phyloP scores from a whole-genome alignment of 2,797 vertebrate genomes.

The Hipposideros larvatus region DNA sequence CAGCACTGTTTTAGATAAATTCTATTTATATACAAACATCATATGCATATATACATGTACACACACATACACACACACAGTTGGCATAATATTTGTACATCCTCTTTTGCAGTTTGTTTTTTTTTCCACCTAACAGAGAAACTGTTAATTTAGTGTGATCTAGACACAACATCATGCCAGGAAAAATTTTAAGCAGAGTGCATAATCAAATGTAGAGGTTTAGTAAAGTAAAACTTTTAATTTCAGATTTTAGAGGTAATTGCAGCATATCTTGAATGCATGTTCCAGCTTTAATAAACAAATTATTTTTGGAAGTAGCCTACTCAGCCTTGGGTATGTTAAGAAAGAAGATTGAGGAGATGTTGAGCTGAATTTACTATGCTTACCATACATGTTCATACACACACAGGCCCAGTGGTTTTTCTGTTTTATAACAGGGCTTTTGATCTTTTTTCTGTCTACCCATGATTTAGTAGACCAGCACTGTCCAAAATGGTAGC shows the following conservation, averaged over 20 bases:
- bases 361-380: not conserved
- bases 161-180: conserved; percentile 65
- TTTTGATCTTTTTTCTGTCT: not conserved
- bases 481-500: not conserved
- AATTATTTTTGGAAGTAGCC: conserved; percentile 22
- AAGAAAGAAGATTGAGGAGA: not conserved
- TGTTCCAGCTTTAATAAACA: not conserved
- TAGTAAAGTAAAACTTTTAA: conserved; percentile 17
- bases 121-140: conserved; percentile 58
- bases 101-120: conserved; percentile 56
- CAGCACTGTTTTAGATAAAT: not conserved
- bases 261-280: not conserved
- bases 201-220: conserved; percentile 31
- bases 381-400: not conserved
- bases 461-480: not conserved
- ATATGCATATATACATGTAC: not conserved
- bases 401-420: not conserved
- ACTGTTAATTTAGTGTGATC: conserved; percentile 70
- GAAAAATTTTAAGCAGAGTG: conserved; percentile 41
- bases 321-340: not conserved
- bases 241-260: conserved; percentile 61
- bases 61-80: not conserved
- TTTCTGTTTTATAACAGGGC: not conserved
- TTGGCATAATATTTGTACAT: conserved; percentile 51
- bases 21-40: not conserved